Evolutionary conservation across 2,797 vertebrate species (phyloP), one percentile per base, ranked within the genome.

Genomic region (Coluber constrictor): DNA sequence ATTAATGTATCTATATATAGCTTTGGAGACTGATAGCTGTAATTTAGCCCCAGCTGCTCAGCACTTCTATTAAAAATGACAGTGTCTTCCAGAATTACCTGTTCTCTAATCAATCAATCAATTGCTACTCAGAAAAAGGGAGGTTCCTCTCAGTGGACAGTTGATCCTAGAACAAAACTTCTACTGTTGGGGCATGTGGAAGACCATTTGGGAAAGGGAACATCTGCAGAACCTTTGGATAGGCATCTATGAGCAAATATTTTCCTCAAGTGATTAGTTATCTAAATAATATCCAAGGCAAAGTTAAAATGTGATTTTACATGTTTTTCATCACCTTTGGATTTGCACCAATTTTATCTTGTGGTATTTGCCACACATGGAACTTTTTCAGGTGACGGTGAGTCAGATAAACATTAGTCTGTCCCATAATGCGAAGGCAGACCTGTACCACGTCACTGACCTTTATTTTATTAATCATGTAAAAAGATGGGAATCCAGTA

Each of bases 1-100:
- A 96, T 94, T 95, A 95, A 95, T 95, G 92, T 95, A 92, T 93
- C 89, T 79, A 16, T n/a, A 59, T 90, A 93, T 90, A 95, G 93
- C 61, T 56, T 91, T 93, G 29, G 93, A 96, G 95, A 97, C 90
- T 94, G 97, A 96, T 96, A 96, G 93, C 95, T 96, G 96, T 95
- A 97, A 97, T 97, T 96, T 96, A 96, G 92, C 47, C 51, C 86
- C 74, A 92, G 93, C 93, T 96, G 95, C 95, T 97, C 95, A 97
- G 95, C 94, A 91, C 93, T 96, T 96, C 94, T 92, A 93, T 94
- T 93, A 93, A 93, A 94, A 93, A 92, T 96, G 96, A 97, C 92
- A 93, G 94, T 91, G 94, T 93, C 91, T 90, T 92, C 91, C 93
- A 91, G 56, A 92, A 92, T 93, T 96, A 96, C 96, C 96, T 96